Evolutionary conservation across 2,797 vertebrate species (phyloP).

Genomic region (Cossypha caffra): DNA sequence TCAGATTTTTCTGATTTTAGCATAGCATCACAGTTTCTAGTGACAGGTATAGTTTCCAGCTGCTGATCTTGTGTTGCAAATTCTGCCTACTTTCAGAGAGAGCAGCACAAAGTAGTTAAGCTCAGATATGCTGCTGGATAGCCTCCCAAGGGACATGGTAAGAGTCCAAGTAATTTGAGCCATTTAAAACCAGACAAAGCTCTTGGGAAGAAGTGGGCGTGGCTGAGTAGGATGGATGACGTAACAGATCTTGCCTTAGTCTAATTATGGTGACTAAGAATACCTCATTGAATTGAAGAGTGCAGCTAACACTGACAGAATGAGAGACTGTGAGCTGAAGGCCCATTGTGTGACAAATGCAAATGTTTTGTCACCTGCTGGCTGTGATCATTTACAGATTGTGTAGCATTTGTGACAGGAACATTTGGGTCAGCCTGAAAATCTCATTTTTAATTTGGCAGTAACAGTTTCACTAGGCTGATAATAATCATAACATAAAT

Average conservation of each 20-base stretch:
- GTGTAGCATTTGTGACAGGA: neutral
- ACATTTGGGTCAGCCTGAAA: neutral
- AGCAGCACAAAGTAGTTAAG: neutral
- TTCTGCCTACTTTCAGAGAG: neutral
- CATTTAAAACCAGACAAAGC: constrained; percentile 31
- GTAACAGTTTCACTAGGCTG: neutral
- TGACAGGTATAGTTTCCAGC: neutral
- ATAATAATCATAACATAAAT: neutral
- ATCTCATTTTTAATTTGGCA: neutral
- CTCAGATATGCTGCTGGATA: neutral
- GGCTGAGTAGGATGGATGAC: neutral
- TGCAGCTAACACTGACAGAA: neutral
- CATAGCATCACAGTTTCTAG: neutral
- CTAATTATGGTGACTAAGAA: constrained; percentile 7
- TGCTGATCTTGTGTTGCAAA: neutral
- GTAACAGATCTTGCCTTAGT: neutral
- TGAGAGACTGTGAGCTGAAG: neutral
- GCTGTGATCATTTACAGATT: neutral
- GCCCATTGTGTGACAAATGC: neutral
- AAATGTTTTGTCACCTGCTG: neutral
- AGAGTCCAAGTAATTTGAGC: constrained; percentile 15
- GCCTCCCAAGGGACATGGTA: neutral
- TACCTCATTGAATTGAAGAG: constrained; percentile 1
- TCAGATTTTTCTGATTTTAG: neutral
- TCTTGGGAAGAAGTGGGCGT: neutral